phyloP scores from a whole-genome alignment of 64 coral and sea anemone genomes.

The Actinia equina region DNA sequence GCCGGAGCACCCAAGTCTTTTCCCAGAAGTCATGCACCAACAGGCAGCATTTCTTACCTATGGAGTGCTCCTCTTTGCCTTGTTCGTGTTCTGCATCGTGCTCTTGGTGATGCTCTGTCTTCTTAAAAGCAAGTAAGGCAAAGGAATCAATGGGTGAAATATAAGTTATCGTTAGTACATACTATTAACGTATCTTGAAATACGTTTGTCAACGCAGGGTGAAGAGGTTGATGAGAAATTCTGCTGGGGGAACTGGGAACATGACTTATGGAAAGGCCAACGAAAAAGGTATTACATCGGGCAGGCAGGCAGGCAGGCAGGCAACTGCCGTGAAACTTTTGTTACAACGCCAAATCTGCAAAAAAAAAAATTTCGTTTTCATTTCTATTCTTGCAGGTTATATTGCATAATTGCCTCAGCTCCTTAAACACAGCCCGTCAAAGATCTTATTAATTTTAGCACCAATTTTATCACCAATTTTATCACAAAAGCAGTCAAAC shows the following conservation, averaged over 20 bases:
- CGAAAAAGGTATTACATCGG: not conserved
- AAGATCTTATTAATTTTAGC: too few relatives aligned
- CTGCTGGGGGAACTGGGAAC: not conserved
- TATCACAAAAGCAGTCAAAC: too few relatives aligned
- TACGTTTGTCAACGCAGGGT: not conserved
- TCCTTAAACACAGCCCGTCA: too few relatives aligned
- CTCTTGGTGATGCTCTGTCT: conserved; percentile 28
- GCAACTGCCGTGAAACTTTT: too few relatives aligned
- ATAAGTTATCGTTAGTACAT: not conserved
- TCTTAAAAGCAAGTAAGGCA: conserved; percentile 36
- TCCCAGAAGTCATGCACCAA: conserved; percentile 48
- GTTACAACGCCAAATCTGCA: not conserved
- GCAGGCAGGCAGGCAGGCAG: too few relatives aligned
- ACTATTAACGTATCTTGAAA: too few relatives aligned
- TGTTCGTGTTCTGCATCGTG: conserved; percentile 37
- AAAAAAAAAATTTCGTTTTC: not conserved
- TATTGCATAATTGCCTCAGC: not conserved
- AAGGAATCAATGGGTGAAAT: not conserved
- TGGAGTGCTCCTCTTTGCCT: conserved; percentile 35
- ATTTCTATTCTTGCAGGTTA: not conserved
- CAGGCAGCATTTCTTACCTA: conserved; percentile 45
- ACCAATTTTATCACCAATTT: too few relatives aligned
- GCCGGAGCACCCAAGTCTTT: conserved; percentile 38
- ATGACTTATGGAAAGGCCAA: not conserved
- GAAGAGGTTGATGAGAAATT: not conserved